These are phyloP conservation scores for Pristionchus entomophagus DNA, from an alignment of 2,888 invertebrate genomes.

Conservation along the genomic window DNA sequence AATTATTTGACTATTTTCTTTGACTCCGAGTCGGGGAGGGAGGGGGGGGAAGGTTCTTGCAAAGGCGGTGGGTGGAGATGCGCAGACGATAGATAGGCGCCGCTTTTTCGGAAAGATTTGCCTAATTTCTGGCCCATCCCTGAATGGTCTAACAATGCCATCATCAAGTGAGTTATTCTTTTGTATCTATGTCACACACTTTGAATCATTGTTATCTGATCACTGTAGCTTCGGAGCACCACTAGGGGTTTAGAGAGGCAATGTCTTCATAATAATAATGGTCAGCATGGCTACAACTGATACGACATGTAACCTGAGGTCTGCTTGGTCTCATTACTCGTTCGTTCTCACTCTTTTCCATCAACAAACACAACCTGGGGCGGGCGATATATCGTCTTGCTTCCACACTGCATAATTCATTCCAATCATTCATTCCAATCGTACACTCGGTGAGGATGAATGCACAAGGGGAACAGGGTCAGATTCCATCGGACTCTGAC, in stretches of 20 bases:
- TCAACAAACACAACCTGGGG: conserved; percentile 24
- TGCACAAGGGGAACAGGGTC: background rate
- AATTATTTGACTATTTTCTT: conserved; percentile 7
- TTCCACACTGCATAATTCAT: conserved; percentile 5
- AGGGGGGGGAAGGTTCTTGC: background rate
- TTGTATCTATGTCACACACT: too few species aligned
- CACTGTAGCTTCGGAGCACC: too few species aligned
- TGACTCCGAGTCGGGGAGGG: background rate
- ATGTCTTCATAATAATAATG: too few species aligned
- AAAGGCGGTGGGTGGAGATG: conserved; percentile 8
- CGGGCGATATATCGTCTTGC: background rate
- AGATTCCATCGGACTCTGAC: background rate
- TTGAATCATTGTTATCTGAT: too few species aligned
- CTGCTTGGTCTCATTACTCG: background rate
- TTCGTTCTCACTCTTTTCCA: background rate
- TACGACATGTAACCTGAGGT: too few species aligned
- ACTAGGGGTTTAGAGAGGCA: too few species aligned
- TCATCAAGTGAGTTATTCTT: too few species aligned
- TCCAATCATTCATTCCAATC: conserved; percentile 13
- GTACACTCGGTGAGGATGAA: background rate
- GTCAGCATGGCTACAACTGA: too few species aligned
- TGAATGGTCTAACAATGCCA: too few species aligned
- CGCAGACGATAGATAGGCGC: conserved; percentile 2
- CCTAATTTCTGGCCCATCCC: background rate
- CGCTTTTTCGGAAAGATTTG: background rate